Percentiles rank a stretch among this genome's conserved stretches.
These are phyloP conservation scores for Cryptoleucopteryx plumbea DNA, from an alignment of 2,113 vertebrate species.

Conservation along the genomic window DNA sequence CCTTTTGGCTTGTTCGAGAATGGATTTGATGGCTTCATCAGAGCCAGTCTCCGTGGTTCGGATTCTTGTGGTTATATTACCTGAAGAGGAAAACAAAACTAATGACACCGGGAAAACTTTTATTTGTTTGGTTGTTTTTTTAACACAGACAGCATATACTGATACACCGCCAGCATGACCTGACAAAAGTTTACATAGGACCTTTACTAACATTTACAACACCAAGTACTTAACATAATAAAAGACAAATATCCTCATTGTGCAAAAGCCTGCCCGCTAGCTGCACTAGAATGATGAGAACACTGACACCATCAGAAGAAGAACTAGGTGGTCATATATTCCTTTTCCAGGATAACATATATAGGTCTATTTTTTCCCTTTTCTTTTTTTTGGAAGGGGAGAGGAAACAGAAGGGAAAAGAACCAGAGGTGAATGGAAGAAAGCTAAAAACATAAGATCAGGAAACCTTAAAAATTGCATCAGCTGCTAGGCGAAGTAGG, in stretches of 20 bases:
- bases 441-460: background rate
- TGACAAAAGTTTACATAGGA: background rate
- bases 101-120: slow-evolving; percentile 6
- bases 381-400: background rate
- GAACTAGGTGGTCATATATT: background rate
- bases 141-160: background rate
- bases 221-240: background rate
- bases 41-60: slow-evolving; percentile 89
- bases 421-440: background rate
- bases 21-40: slow-evolving; percentile 95
- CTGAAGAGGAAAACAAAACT: slow-evolving; percentile 70
- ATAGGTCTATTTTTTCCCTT: background rate
- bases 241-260: background rate
- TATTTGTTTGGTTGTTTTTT: background rate
- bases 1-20: slow-evolving; percentile 94
- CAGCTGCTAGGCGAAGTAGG: background rate
- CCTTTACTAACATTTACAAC: background rate
- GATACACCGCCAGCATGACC: background rate
- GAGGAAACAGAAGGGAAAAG: background rate
- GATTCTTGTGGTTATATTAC: slow-evolving; percentile 91
- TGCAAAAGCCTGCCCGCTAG: background rate
- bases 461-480: slow-evolving; percentile 1
- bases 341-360: background rate
- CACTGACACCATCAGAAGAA: background rate
- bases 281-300: background rate